Evolutionary conservation across 2,888 invertebrate genomes (phyloP).

Genomic region (Hirtodrosophila cameraria): DNA sequence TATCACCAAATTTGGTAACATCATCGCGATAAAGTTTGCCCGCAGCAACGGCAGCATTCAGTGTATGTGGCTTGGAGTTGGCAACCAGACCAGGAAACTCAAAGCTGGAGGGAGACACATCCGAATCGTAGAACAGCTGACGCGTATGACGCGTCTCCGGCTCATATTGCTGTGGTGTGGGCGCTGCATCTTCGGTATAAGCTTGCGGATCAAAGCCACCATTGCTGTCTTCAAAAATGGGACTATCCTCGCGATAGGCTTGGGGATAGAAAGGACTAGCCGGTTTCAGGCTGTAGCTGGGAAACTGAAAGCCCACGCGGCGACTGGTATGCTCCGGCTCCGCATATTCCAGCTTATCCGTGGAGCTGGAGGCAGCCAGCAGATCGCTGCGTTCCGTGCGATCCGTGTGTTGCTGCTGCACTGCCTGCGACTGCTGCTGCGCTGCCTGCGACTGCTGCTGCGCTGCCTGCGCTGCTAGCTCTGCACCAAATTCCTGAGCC

Average conservation of each 20-base stretch:
- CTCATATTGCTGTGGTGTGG: slow-evolving; percentile 62
- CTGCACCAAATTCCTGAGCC: slow-evolving; percentile 72
- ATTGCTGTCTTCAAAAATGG: slow-evolving; percentile 78
- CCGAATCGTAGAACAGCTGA: slow-evolving; percentile 79
- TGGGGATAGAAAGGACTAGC: slow-evolving; percentile 83
- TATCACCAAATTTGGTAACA: slow-evolving; percentile 84
- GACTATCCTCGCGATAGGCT: slow-evolving; percentile 83
- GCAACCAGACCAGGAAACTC: slow-evolving; percentile 82
- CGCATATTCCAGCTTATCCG: slow-evolving; percentile 63
- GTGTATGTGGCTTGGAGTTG: slow-evolving; percentile 81
- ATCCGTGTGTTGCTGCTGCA: slow-evolving; percentile 42
- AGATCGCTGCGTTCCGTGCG: slow-evolving; percentile 80
- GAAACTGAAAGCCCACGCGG: slow-evolving; percentile 83
- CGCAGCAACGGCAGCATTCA: slow-evolving; percentile 65
- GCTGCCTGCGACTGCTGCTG: slow-evolving; percentile 10
- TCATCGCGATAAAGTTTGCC: slow-evolving; percentile 83
- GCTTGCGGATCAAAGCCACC: slow-evolving; percentile 75
- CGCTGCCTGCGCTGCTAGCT: slow-evolving; percentile 47
- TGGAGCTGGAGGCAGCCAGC: slow-evolving; percentile 51
- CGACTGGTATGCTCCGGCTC: slow-evolving; percentile 81
- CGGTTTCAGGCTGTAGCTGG: slow-evolving; percentile 81
- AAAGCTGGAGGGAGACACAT: slow-evolving; percentile 72
- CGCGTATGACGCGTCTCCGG: slow-evolving; percentile 81
- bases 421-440: slow-evolving; percentile 9
- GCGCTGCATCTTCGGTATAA: slow-evolving; percentile 76